Evolutionary conservation across 2,888 invertebrate species (phyloP).

Genomic region (Andrena camellia): DNA sequence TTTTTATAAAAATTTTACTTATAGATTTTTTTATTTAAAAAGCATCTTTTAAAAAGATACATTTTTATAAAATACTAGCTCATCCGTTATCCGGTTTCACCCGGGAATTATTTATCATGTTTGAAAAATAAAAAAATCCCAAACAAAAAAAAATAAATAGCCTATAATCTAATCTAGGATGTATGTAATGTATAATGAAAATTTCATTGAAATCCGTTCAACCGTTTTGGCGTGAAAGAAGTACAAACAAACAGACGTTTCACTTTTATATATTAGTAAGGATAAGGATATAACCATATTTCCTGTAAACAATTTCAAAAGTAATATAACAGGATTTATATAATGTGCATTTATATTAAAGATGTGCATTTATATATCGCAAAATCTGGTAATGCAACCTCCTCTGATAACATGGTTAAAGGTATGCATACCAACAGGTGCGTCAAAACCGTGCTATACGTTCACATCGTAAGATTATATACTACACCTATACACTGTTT

Average conservation of each 20-base stretch:
- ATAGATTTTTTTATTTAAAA: not conserved
- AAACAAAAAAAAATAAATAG: no score
- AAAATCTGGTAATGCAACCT: not conserved
- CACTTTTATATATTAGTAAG: no score
- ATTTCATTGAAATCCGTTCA: no score
- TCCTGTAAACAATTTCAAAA: not conserved
- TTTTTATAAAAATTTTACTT: constrained; percentile 4
- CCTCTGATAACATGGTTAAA: not conserved
- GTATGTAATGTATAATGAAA: no score
- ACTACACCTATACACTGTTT: not conserved
- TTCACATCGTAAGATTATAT: constrained; percentile 3
- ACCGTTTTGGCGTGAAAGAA: no score
- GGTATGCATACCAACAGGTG: not conserved
- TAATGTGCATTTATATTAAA: not conserved
- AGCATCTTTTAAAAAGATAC: not conserved
- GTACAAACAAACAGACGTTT: no score
- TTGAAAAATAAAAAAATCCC: no score
- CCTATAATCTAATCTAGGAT: no score
- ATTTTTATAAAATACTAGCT: constrained; percentile 2
- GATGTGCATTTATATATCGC: not conserved
- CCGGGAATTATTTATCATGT: no score
- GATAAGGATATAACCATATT: not conserved
- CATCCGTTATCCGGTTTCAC: no score
- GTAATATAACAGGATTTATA: not conserved
- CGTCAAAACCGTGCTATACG: not conserved